Conservation (phyloP, 1,140 invertebrate genomes). For the Doryteuthis pealeii region DNA sequence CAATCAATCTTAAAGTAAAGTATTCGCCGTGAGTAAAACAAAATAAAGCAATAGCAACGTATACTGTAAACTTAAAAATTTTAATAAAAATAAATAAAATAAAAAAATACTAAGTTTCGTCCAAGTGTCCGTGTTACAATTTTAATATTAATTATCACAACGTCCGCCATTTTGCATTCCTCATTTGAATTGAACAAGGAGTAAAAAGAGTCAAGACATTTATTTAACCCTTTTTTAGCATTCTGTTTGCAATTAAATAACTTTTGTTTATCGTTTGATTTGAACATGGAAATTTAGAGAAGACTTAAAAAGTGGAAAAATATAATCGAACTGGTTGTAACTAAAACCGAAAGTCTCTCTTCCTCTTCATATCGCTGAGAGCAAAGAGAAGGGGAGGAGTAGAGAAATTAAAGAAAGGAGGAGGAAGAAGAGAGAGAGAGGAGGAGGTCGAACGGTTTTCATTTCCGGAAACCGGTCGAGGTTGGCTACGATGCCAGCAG, state of each 20-base stretch:
- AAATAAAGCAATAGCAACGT: too few species aligned
- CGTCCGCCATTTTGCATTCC: conserved; percentile 1
- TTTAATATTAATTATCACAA: conserved; percentile 5
- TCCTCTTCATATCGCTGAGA: too few species aligned
- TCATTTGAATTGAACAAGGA: neutral
- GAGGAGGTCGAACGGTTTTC: neutral
- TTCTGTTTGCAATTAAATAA: too few species aligned
- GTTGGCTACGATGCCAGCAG: too few species aligned
- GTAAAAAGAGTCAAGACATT: too few species aligned
- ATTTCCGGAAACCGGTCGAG: neutral
- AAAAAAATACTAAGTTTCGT: too few species aligned
- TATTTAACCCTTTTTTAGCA: too few species aligned
- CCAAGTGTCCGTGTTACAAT: neutral
- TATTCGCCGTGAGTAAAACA: too few species aligned
- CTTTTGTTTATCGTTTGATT: too few species aligned
- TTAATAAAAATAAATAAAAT: too few species aligned
- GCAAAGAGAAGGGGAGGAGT: neutral
- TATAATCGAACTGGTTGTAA: neutral
- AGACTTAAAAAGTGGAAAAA: neutral
- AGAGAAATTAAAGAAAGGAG: neutral
- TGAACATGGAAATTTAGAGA: neutral
- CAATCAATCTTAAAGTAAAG: too few species aligned
- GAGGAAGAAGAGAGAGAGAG: neutral
- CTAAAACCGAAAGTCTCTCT: neutral
- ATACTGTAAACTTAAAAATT: too few species aligned